Base-by-base conservation (phyloP, 2,113 vertebrate species). In the Probosciger aterrimus region DNA sequence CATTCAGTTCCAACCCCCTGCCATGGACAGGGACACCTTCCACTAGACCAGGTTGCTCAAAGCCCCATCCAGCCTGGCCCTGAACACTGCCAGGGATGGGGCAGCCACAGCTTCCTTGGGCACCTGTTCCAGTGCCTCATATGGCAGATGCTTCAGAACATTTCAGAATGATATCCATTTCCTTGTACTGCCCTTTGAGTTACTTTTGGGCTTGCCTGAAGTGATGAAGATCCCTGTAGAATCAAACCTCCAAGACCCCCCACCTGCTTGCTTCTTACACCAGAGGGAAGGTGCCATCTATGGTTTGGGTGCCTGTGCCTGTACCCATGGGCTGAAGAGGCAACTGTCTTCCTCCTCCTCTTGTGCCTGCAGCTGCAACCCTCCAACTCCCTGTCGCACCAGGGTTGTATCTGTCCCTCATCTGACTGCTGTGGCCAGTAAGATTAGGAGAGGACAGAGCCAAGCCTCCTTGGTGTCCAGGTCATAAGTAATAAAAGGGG, bases 371-470 rank as follows among this genome's bases (percentile, higher is more conserved):
- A 35, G 53, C 27, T 57, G 30, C 37, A 59, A n/a, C 20, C 18
- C 18, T 77, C 50, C n/a, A 52, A 28, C 11, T 8, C 24, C 43
- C 4, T 1, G 1, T n/a, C 59, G 18, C 65, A 47, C 25, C 16
- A 49, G 27, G 6, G 19, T 2, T 65, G 11, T 53, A 27, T 52
- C 44, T 80, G 74, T n/a, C 55, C 44, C 18, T 80, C 1, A 1
- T 7, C 27, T 1, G 6, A 23, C 7, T 22, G 4, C 14, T 18
- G 49, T 1, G 5, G 17, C 27, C 2, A 0, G 46, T 23, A 55
- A 53, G 33, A 33, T 63, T 59, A 60, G 43, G 62, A 41, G 39
- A 84, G 39, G 63, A 53, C 12, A 37, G 23, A 85, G 24, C 10
- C 59, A 46, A 73, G 10, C 18, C 24, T 60, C 14, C 20, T 53